Base-by-base conservation (phyloP, 1,140 invertebrate species). In the Hycleus cichorii region DNA sequence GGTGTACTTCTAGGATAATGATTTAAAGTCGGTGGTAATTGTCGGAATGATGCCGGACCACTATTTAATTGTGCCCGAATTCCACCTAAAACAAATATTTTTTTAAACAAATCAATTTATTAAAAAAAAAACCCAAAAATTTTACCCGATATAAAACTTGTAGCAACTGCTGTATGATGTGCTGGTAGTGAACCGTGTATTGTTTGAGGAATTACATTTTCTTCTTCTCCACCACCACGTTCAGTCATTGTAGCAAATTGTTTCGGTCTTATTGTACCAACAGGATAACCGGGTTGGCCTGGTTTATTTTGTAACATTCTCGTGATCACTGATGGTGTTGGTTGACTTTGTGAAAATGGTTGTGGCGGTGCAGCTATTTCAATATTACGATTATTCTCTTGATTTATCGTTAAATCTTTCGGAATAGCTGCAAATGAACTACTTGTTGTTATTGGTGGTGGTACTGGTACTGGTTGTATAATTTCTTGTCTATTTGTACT, bases 221-320 rank as follows among this genome's bases (percentile, higher is more conserved):
- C 10, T 10, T 39, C 39, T 7, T 39, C 39, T 39, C 6, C 59
- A 8, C 52, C 51, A 11, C 67, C 65, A 40, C 60, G 57, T 18
- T 67, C 67, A 5, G 59, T 55, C 64, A 69, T 67, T 8, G 65
- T 63, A n/a, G 67, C 67, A 55, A 69, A 69, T 43, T 65, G 65
- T 51, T 67, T 69, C 0, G 67, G 64, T 26, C 67, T 44, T 50
- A 69, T 69, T 9, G 56, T 57, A 11, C 67, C 67, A n/a, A 67
- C 50, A 4, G 65, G 65, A 39, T 62, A 65, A 43, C 25, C 46
- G 39, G n/a, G 48, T 52, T 65, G 53, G n/a, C 62, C 58, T 0
- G 79, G 74, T 39, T 80, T 77, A 0, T 78, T 74, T 48, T 83
- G 81, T 39, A 82, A 72, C 78, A 85, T 83, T 44, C 82, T 75